These are phyloP conservation scores for Tetanocera ferruginea DNA, from an alignment of 2,888 invertebrate species.

Conservation along the genomic window DNA sequence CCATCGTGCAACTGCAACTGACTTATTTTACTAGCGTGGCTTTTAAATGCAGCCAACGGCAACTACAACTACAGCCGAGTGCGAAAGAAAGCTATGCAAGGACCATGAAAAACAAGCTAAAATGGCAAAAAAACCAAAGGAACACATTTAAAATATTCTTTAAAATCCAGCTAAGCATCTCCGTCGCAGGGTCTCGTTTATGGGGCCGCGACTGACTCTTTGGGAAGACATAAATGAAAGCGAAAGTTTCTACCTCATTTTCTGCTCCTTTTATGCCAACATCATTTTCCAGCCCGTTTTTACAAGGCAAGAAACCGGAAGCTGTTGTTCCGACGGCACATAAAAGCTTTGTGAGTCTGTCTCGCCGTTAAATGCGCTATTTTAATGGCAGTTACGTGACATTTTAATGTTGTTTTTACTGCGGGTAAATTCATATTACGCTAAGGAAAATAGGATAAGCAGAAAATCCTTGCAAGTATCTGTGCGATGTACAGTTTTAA, in stretches of 20 bases:
- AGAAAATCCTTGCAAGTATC: not conserved
- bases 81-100: not conserved
- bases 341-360: conserved; percentile 25
- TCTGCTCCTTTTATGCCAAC: not conserved
- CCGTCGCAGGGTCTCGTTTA: not conserved
- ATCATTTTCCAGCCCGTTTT: not conserved
- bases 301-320: conserved; percentile 28
- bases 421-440: conserved; percentile 3
- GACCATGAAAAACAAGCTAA: not conserved
- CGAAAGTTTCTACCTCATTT: conserved; percentile 9
- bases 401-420: conserved; percentile 45
- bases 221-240: conserved; percentile 21
- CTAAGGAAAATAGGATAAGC: not conserved
- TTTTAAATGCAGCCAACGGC: conserved; percentile 9
- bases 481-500: not conserved
- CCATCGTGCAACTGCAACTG: conserved; percentile 16
- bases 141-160: not conserved
- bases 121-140: not conserved
- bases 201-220: not conserved
- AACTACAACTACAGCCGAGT: not conserved
- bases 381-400: conserved; percentile 47
- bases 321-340: not conserved
- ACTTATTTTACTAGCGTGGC: conserved; percentile 23
- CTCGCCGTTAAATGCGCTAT: conserved; percentile 38
- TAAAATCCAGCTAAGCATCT: not conserved